A percentile compares a stretch with the other conserved stretches of the same genome.
Conservation (phyloP, 2,113 vertebrate genomes). For the Grantiella picta region DNA sequence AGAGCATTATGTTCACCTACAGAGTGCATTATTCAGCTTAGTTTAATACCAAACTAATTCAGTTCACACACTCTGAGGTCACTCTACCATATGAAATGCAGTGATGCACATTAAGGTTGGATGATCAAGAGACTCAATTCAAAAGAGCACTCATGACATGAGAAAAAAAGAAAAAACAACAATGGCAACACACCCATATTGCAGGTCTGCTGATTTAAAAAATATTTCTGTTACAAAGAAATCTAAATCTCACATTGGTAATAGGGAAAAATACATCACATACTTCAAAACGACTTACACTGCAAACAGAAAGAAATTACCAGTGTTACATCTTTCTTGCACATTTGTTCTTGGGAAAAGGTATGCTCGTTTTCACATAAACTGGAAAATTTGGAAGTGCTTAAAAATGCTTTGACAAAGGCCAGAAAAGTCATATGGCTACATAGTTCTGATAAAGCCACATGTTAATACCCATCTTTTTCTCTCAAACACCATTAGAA, state of each 20-base stretch:
- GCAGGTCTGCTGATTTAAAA: not conserved
- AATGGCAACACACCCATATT: not conserved
- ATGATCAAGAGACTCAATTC: not conserved
- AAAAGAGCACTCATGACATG: not conserved
- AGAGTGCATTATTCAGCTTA: not conserved
- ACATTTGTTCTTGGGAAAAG: not conserved
- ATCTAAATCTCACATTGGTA: not conserved
- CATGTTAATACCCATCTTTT: not conserved
- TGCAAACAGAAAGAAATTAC: not conserved
- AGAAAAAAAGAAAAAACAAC: not conserved
- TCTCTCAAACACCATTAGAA: not conserved
- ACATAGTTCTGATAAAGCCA: not conserved
- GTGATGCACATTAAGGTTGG: not conserved
- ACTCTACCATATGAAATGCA: not conserved
- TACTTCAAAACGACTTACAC: not conserved
- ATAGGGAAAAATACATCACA: not conserved
- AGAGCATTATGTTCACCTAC: not conserved
- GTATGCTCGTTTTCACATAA: not conserved
- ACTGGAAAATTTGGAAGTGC: not conserved
- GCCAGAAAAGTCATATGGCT: not conserved
- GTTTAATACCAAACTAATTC: not conserved
- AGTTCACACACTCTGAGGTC: not conserved
- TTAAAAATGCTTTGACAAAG: not conserved
- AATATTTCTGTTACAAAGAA: not conserved
- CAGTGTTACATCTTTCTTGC: not conserved